A percentile compares a stretch with the other conserved stretches of the same genome.
phyloP scores from a whole-genome alignment of 2,888 invertebrate species.

The Drosophila demipolita region DNA sequence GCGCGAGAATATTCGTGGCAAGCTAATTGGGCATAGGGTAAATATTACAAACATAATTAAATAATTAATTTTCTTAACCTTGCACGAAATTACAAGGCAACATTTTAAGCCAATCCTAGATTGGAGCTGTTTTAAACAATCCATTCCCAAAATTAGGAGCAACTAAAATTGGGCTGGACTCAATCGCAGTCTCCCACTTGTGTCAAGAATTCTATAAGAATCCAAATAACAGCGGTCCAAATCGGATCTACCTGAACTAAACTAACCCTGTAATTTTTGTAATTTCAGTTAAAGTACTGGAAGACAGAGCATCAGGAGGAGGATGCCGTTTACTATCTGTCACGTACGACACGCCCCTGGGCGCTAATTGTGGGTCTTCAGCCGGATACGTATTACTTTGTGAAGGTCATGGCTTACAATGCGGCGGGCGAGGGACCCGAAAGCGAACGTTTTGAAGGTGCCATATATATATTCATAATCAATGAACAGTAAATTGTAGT shows the following conservation, averaged over 20 bases:
- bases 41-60: conserved; percentile 46
- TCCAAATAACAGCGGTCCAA: neutral
- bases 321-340: conserved; percentile 93
- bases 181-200: neutral
- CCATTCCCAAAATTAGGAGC: no score
- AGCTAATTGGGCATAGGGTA: conserved; percentile 95
- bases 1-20: conserved; percentile 93
- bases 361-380: conserved; percentile 96
- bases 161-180: no score
- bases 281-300: conserved; percentile 94
- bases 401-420: conserved; percentile 98
- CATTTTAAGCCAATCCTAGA: no score
- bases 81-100: no score
- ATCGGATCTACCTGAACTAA: neutral
- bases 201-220: neutral
- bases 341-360: conserved; percentile 92
- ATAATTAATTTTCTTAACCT: neutral
- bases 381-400: conserved; percentile 96
- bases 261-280: neutral
- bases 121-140: no score
- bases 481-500: neutral
- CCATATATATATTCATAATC: neutral
- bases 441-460: conserved; percentile 93
- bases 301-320: conserved; percentile 90
- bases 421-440: conserved; percentile 98